Conservation (phyloP, 1,140 invertebrate species). For the Phortica variegata region DNA sequence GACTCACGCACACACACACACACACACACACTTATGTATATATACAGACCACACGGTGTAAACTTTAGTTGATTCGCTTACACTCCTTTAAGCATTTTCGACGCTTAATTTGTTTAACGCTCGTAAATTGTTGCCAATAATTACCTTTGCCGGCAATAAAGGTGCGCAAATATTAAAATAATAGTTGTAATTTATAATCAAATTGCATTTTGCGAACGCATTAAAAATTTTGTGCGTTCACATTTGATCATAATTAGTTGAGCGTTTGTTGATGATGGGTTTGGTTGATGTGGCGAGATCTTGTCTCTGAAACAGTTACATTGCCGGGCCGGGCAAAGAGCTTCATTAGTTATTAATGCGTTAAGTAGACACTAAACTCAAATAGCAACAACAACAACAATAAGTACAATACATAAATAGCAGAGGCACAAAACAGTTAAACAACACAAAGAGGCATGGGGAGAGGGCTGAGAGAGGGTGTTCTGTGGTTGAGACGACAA, state of each 20-base stretch:
- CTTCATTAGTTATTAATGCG: slow-evolving; percentile 55
- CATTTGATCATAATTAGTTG: no score
- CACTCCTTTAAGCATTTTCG: slow-evolving; percentile 16
- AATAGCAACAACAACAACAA: slow-evolving; percentile 12
- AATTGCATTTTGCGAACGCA: slow-evolving; percentile 32
- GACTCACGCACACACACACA: no score
- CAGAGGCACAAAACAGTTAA: slow-evolving; percentile 1
- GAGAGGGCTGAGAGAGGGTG: no score
- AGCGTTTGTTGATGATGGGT: no score
- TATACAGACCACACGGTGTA: slow-evolving; percentile 14
- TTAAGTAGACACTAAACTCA: slow-evolving; percentile 40
- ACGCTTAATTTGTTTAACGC: slow-evolving; percentile 28
- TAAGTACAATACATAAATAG: neutral
- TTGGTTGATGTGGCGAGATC: no score
- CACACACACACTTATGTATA: no score
- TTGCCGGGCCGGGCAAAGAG: no score
- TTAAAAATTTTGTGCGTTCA: slow-evolving; percentile 34
- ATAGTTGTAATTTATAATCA: slow-evolving; percentile 40
- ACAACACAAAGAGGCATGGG: slow-evolving; percentile 6
- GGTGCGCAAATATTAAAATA: slow-evolving; percentile 41
- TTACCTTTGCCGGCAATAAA: slow-evolving; percentile 26
- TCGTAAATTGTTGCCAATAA: slow-evolving; percentile 38
- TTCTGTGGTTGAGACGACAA: no score
- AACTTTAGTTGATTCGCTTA: neutral
- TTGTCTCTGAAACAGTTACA: no score